phyloP scores from a whole-genome alignment of 2,888 invertebrate species.

The Aspidapion aeneum region DNA sequence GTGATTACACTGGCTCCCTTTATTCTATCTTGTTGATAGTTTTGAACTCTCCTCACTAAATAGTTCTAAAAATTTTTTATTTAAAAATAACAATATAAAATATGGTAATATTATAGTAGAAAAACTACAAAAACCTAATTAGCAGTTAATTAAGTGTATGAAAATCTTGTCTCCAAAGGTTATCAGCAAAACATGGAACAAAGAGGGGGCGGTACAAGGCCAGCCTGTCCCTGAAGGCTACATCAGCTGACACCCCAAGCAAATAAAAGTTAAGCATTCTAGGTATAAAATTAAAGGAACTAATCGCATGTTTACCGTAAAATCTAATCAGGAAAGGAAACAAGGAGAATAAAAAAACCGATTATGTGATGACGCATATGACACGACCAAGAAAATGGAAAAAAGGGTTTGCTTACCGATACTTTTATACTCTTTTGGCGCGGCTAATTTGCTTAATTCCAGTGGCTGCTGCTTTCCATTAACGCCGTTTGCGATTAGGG shows the following conservation, averaged over 20 bases:
- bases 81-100: too few relatives aligned
- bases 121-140: background rate
- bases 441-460: background rate
- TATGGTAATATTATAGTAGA: background rate
- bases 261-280: background rate
- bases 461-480: background rate
- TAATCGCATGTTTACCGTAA: background rate
- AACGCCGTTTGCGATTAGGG: background rate
- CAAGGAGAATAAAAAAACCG: background rate
- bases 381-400: constrained; percentile 43
- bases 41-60: too few relatives aligned
- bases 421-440: background rate
- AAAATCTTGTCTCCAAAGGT: background rate
- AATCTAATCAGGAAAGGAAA: background rate
- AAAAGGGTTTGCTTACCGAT: constrained; percentile 18
- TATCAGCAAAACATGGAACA: background rate
- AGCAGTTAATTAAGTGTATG: background rate
- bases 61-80: too few relatives aligned
- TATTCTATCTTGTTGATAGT: too few relatives aligned
- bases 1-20: too few relatives aligned
- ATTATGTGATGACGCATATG: constrained; percentile 44
- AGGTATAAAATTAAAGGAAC: too few relatives aligned
- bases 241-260: background rate
- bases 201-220: background rate
- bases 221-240: background rate